Percentiles rank a stretch among this genome's conserved stretches.
These are phyloP conservation scores for Merluccius polli DNA, from an alignment of 2,797 vertebrate genomes.

Conservation along the genomic window DNA sequence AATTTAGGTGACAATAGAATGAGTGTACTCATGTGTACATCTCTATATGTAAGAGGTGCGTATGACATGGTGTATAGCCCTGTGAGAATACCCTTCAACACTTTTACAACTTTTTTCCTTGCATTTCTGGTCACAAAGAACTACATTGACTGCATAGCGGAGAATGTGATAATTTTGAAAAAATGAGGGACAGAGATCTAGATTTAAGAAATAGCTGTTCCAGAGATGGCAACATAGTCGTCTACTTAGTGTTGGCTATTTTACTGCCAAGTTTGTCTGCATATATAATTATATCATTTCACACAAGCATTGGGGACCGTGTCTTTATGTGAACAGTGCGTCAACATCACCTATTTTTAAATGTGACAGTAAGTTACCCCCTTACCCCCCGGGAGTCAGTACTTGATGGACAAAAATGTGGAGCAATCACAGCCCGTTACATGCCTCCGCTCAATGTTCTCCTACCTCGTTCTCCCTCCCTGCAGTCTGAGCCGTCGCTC, in stretches of 20 bases:
- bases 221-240: background rate
- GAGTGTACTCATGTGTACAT: background rate
- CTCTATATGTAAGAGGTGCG: background rate
- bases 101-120: background rate
- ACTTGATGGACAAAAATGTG: background rate
- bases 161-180: background rate
- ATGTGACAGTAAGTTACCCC: background rate
- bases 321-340: background rate
- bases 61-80: background rate
- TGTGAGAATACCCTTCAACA: background rate
- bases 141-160: background rate
- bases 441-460: background rate
- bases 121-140: background rate
- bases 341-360: background rate
- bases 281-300: background rate
- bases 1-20: background rate
- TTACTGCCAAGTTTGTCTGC: background rate
- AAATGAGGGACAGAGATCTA: background rate
- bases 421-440: background rate
- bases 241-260: background rate
- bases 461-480: background rate
- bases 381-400: background rate
- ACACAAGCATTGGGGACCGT: background rate
- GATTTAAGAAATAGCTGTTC: background rate
- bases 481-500: background rate